Conservation (phyloP, 1,140 invertebrate species). For the Papilio machaon region DNA sequence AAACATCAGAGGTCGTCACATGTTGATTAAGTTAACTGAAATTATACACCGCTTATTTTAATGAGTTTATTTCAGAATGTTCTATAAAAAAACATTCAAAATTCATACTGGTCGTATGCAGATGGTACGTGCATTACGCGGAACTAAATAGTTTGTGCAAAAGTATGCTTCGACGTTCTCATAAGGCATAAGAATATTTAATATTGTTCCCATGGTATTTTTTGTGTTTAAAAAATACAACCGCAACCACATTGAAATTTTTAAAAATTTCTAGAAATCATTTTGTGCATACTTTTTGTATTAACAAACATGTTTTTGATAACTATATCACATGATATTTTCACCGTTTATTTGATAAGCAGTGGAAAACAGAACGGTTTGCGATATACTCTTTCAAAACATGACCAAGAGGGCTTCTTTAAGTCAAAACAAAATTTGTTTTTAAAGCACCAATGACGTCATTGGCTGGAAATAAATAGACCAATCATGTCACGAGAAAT, state of each 20-base stretch:
- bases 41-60: not conserved
- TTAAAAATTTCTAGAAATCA: too few relatives aligned
- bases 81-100: too few relatives aligned
- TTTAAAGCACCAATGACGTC: conserved; percentile 66
- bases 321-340: conserved; percentile 66
- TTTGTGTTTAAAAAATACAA: too few relatives aligned
- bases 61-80: not conserved
- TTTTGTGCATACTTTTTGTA: not conserved
- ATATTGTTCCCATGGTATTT: too few relatives aligned
- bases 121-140: too few relatives aligned
- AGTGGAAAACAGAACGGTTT: conserved; percentile 68
- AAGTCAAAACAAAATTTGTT: conserved; percentile 76
- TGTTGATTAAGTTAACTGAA: not conserved
- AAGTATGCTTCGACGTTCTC: too few relatives aligned
- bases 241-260: too few relatives aligned
- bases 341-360: conserved; percentile 77
- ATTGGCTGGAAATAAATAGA: conserved; percentile 52
- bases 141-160: too few relatives aligned
- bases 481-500: conserved; percentile 56
- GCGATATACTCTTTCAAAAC: conserved; percentile 71
- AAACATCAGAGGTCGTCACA: conserved; percentile 9
- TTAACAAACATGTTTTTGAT: conserved; percentile 42
- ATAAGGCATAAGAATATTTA: too few relatives aligned
- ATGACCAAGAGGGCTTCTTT: conserved; percentile 59
- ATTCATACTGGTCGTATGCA: too few relatives aligned